phyloP scores from a whole-genome alignment of 1,140 invertebrate genomes.

The Cherax destructor region DNA sequence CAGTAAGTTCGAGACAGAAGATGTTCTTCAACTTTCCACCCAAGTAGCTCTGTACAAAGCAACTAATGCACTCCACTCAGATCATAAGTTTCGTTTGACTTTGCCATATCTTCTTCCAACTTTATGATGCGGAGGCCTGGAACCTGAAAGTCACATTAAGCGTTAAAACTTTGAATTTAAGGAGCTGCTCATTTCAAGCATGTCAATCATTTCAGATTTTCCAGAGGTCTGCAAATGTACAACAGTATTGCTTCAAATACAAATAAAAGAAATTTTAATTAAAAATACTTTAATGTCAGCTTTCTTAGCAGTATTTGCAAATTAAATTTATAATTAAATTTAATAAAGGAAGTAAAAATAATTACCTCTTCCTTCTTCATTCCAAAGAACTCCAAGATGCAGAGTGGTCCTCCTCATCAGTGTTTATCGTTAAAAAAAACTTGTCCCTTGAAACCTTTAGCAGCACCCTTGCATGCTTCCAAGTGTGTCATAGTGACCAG shows the following conservation, averaged over 20 bases:
- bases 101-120: constrained; percentile 98
- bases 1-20: constrained; percentile 93
- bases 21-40: constrained; percentile 95
- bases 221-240: too few relatives aligned
- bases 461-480: constrained; percentile 85
- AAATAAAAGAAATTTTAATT: too few relatives aligned
- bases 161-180: too few relatives aligned
- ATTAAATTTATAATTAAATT: too few relatives aligned
- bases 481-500: constrained; percentile 88
- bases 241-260: too few relatives aligned
- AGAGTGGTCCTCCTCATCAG: constrained; percentile 95
- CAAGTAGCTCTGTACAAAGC: constrained; percentile 91
- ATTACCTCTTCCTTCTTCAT: constrained; percentile 83
- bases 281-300: too few relatives aligned
- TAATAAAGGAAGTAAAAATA: constrained; percentile 74
- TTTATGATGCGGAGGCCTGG: constrained; percentile 95
- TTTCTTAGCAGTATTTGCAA: too few relatives aligned
- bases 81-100: constrained; percentile 92
- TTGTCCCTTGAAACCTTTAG: constrained; percentile 92
- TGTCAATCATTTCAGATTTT: too few relatives aligned
- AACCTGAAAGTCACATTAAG: constrained; percentile 79
- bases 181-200: too few relatives aligned
- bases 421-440: constrained; percentile 94
- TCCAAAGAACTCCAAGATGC: constrained; percentile 99
- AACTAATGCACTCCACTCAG: constrained; percentile 85